These are phyloP conservation scores for Pedetes capensis DNA, from an alignment of 2,113 vertebrate genomes.

Conservation along the genomic window DNA sequence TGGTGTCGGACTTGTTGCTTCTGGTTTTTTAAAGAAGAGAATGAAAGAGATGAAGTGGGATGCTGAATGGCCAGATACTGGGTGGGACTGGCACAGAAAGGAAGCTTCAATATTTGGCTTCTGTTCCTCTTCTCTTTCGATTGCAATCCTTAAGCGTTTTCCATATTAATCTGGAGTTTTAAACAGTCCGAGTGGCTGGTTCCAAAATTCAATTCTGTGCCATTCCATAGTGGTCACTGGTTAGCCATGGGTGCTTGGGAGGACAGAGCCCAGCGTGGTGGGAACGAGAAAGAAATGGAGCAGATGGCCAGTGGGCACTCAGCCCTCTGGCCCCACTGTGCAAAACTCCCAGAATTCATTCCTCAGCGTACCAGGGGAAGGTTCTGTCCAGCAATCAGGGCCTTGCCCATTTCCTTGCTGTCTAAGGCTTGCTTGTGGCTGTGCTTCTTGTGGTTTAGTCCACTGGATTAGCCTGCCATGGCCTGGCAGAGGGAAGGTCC, in stretches of 20 bases:
- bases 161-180: neutral
- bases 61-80: neutral
- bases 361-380: too few species aligned
- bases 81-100: neutral
- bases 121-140: neutral
- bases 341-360: too few species aligned
- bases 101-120: neutral
- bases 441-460: accelerated
- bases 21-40: neutral
- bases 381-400: too few species aligned
- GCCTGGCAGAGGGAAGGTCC: neutral
- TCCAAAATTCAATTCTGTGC: neutral
- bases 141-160: neutral
- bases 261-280: neutral
- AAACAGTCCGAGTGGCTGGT: neutral
- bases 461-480: too few species aligned
- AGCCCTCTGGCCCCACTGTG: neutral
- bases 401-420: neutral
- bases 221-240: neutral
- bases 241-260: neutral
- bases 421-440: neutral
- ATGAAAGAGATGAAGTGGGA: neutral
- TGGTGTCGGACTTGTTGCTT: neutral
- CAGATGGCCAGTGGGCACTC: accelerated
- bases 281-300: neutral